These are phyloP conservation scores for Paramuricea clavata DNA, from an alignment of 92 coral and sea anemone species.

Conservation along the genomic window DNA sequence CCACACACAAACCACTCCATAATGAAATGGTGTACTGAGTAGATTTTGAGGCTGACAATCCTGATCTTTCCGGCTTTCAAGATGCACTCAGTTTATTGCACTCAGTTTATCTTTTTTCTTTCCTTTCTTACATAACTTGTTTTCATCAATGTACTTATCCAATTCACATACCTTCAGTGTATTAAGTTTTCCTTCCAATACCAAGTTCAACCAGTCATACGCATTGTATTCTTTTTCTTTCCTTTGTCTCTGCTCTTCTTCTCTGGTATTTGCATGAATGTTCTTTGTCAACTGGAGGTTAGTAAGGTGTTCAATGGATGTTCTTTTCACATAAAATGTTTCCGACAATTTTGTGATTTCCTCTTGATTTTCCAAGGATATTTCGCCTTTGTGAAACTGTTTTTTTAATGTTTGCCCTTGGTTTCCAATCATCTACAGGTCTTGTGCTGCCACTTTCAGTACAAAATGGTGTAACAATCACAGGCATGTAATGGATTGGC, in stretches of 20 bases:
- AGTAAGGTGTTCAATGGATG: conserved; percentile 46
- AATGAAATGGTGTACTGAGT: conserved; percentile 59
- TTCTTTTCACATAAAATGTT: conserved; percentile 49
- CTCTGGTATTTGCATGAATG: conserved; percentile 49
- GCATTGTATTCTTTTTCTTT: conserved; percentile 61
- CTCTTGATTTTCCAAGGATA: conserved; percentile 41
- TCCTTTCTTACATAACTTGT: conserved; percentile 55
- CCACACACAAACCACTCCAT: conserved; percentile 57
- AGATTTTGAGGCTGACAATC: conserved; percentile 49
- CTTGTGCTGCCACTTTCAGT: conserved; percentile 34
- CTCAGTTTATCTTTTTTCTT: conserved; percentile 23
- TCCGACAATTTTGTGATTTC: conserved; percentile 44
- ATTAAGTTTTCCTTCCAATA: conserved; percentile 59
- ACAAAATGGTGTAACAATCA: conserved; percentile 27
- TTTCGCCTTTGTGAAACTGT: conserved; percentile 43
- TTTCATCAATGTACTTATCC: conserved; percentile 63
- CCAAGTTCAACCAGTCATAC: conserved; percentile 74
- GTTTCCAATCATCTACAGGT: conserved; percentile 64
- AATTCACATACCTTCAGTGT: conserved; percentile 60
- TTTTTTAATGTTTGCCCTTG: conserved; percentile 63
- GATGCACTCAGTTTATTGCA: conserved; percentile 58
- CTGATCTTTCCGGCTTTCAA: conserved; percentile 54
- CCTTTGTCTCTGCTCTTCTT: conserved; percentile 47
- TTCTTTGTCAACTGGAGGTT: conserved; percentile 32
- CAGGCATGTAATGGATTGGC: conserved; percentile 28